Conservation (phyloP, 1,140 invertebrate genomes). For the Zaprionus ghesquierei region DNA sequence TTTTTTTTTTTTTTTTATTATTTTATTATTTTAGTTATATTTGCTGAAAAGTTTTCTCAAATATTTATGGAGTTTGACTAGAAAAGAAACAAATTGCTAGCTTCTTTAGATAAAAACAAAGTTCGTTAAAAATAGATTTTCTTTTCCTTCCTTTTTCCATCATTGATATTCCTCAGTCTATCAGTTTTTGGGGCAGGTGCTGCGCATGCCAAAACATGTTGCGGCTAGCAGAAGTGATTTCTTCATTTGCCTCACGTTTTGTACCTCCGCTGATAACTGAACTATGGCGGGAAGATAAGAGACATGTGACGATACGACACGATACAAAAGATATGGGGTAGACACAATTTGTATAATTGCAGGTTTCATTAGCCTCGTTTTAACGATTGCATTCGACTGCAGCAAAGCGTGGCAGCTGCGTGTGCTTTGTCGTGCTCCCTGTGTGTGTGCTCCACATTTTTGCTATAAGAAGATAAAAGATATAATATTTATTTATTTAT, state of each 20-base stretch:
- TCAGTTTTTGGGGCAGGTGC: constrained; percentile 24
- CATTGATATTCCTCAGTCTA: background rate
- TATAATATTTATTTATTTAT: constrained; percentile 71
- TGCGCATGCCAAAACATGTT: constrained; percentile 7
- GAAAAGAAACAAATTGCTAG: no score
- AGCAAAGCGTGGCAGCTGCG: constrained; percentile 14
- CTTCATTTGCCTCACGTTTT: constrained; percentile 33
- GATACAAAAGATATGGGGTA: background rate
- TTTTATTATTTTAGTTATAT: no score
- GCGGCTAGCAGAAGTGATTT: constrained; percentile 35
- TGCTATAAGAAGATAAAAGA: constrained; percentile 22
- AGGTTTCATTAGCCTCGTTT: constrained; percentile 7
- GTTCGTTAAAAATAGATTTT: background rate
- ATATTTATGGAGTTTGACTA: no score
- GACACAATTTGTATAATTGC: constrained; percentile 3
- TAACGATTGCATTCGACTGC: constrained; percentile 17
- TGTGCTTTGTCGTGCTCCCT: background rate
- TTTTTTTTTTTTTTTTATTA: no score
- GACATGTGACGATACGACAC: constrained; percentile 5
- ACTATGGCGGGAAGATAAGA: constrained; percentile 8
- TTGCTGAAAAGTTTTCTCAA: no score
- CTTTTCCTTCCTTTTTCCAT: background rate
- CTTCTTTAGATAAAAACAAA: background rate
- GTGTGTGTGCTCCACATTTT: constrained; percentile 8
- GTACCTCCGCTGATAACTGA: constrained; percentile 21